Conservation (phyloP, 23 tunicate species). For the Halocynthia aurantium region DNA sequence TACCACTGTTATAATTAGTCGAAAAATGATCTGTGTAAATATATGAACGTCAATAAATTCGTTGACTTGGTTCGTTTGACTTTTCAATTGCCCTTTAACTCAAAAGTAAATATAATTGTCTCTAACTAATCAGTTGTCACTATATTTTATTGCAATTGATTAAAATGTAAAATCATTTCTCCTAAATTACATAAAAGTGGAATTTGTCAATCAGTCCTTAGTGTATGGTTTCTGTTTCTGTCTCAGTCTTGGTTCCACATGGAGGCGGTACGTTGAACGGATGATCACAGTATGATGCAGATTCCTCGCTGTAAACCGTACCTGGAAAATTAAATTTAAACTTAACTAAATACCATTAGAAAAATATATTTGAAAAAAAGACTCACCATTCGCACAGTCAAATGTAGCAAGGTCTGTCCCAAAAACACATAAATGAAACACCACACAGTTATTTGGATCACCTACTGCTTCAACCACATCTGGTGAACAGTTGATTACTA, state of each 20-base stretch:
- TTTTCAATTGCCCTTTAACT: no score
- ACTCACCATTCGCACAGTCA: conserved; percentile 21
- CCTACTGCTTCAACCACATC: neutral
- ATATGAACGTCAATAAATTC: no score
- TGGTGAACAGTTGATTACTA: neutral
- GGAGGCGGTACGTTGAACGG: conserved; percentile 19
- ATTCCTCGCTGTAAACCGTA: conserved; percentile 18
- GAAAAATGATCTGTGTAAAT: no score
- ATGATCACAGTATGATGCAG: conserved; percentile 24
- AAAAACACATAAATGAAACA: neutral
- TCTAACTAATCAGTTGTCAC: no score
- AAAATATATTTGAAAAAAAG: neutral
- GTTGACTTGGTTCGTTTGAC: no score
- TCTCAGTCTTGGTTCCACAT: conserved; percentile 15
- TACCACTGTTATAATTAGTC: no score
- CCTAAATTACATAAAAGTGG: no score
- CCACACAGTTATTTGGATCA: conserved; percentile 17
- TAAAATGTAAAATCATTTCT: no score
- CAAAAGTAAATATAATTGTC: no score
- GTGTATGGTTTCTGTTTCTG: no score
- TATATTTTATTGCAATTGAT: no score
- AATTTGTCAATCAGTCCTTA: no score
- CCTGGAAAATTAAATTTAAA: conserved; percentile 16
- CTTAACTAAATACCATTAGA: neutral
- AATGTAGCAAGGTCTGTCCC: neutral